Conservation (phyloP, 2,113 vertebrate genomes). For the Callopanchax toddi region DNA sequence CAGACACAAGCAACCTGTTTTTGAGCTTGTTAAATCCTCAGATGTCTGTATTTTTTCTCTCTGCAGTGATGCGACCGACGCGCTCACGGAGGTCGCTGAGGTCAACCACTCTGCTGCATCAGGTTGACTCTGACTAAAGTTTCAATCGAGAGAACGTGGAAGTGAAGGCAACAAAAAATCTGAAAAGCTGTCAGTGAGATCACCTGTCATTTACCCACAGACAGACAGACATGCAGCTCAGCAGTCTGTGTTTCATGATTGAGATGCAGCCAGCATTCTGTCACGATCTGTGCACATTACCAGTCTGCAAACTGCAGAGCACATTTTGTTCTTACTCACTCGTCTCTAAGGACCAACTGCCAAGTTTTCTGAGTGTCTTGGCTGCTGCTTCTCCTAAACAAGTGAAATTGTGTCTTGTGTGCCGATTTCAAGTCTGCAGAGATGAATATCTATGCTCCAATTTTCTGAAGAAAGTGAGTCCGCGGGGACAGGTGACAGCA, state of each 20-base stretch:
- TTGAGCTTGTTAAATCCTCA: slow-evolving; percentile 54
- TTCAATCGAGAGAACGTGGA: background rate
- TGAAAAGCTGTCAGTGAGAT: slow-evolving; percentile 33
- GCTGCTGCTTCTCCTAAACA: slow-evolving; percentile 60
- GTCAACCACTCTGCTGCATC: slow-evolving; percentile 42
- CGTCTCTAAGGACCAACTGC: slow-evolving; percentile 66
- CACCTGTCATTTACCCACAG: slow-evolving; percentile 25
- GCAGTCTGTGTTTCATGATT: slow-evolving; percentile 40
- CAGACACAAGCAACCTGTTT: slow-evolving; percentile 4
- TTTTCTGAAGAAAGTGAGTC: slow-evolving; percentile 60
- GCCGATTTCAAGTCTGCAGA: slow-evolving; percentile 58
- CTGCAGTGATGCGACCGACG: slow-evolving; percentile 44
- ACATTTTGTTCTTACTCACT: slow-evolving; percentile 67
- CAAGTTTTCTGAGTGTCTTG: slow-evolving; percentile 59
- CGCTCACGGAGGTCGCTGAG: slow-evolving; percentile 56
- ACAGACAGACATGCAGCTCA: slow-evolving; percentile 42
- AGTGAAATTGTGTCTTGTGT: slow-evolving; percentile 63
- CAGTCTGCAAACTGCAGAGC: slow-evolving; percentile 53
- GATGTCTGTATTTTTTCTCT: slow-evolving; percentile 42
- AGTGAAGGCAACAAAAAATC: slow-evolving; percentile 6
- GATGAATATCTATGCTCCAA: slow-evolving; percentile 67
- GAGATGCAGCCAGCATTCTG: slow-evolving; percentile 64
- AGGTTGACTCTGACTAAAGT: slow-evolving; percentile 30
- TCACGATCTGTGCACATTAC: slow-evolving; percentile 69
- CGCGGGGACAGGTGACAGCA: slow-evolving; percentile 57